phyloP scores from a whole-genome alignment of 2,888 invertebrate species.

The Bibio marci region DNA sequence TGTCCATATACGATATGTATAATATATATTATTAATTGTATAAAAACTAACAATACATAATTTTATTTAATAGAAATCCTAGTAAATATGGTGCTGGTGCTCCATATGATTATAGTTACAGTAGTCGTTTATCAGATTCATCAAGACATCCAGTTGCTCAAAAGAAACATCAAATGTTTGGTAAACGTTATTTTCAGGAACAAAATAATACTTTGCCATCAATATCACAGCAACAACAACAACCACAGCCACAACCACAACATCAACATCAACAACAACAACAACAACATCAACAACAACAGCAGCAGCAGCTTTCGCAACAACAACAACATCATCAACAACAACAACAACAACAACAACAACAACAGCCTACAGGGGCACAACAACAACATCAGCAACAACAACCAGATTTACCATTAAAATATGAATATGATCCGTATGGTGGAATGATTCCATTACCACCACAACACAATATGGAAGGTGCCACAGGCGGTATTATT shows the following conservation, averaged over 20 bases:
- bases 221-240: constrained; percentile 14
- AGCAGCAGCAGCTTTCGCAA: constrained; percentile 15
- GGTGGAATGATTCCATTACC: constrained; percentile 19
- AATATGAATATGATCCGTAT: constrained; percentile 39
- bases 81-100: constrained; percentile 45
- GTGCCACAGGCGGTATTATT: constrained; percentile 11
- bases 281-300: constrained; percentile 13
- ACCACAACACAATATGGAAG: constrained; percentile 13
- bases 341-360: constrained; percentile 14
- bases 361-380: constrained; percentile 12
- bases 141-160: constrained; percentile 48
- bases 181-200: constrained; percentile 68
- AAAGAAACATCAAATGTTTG: constrained; percentile 87
- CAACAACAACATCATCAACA: constrained; percentile 14
- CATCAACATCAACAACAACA: constrained; percentile 13
- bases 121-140: constrained; percentile 36
- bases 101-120: constrained; percentile 57
- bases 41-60: too few species aligned
- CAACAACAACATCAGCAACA: constrained; percentile 15
- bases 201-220: constrained; percentile 16
- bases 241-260: constrained; percentile 13
- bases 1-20: too few species aligned
- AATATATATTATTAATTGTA: neutral
- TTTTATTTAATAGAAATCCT: constrained; percentile 11
- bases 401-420: constrained; percentile 25